A percentile compares a stretch with the other conserved stretches of the same genome.
These are phyloP conservation scores for Liasis olivaceus DNA, from an alignment of 2,797 vertebrate genomes.

Conservation along the genomic window DNA sequence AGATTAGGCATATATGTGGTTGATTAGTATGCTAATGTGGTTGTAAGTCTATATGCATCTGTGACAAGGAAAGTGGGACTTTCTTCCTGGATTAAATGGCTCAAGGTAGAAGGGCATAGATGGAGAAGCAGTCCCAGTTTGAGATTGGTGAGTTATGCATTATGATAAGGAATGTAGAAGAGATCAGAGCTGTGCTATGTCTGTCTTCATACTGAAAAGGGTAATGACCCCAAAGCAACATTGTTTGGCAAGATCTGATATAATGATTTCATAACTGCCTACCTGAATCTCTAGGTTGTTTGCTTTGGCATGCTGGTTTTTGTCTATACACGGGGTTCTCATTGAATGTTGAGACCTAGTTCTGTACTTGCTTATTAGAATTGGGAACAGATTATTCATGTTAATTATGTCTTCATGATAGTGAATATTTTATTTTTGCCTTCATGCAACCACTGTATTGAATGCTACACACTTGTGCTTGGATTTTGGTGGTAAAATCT, in stretches of 20 bases:
- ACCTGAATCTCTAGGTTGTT: slow-evolving; percentile 1
- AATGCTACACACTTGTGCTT: slow-evolving; percentile 1
- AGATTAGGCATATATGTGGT: background rate
- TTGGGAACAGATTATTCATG: slow-evolving; percentile 30
- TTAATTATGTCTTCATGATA: slow-evolving; percentile 9
- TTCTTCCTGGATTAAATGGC: background rate
- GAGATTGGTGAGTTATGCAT: background rate
- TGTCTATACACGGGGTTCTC: slow-evolving; percentile 3
- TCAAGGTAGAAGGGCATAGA: too few relatives aligned
- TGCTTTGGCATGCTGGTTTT: background rate
- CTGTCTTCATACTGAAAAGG: background rate
- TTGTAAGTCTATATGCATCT: background rate
- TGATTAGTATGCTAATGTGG: background rate
- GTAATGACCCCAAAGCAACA: background rate
- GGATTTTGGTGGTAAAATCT: slow-evolving; percentile 7
- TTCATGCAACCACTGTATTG: background rate
- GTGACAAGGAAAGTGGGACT: background rate
- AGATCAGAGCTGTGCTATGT: background rate
- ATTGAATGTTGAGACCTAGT: slow-evolving; percentile 13
- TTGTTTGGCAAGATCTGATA: slow-evolving; percentile 4
- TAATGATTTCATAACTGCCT: background rate
- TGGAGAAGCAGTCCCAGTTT: background rate
- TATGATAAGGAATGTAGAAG: background rate
- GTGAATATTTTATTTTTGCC: background rate
- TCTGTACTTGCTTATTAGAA: slow-evolving; percentile 27